phyloP scores from a whole-genome alignment of 2,888 invertebrate species.

The Augiades crinisus region DNA sequence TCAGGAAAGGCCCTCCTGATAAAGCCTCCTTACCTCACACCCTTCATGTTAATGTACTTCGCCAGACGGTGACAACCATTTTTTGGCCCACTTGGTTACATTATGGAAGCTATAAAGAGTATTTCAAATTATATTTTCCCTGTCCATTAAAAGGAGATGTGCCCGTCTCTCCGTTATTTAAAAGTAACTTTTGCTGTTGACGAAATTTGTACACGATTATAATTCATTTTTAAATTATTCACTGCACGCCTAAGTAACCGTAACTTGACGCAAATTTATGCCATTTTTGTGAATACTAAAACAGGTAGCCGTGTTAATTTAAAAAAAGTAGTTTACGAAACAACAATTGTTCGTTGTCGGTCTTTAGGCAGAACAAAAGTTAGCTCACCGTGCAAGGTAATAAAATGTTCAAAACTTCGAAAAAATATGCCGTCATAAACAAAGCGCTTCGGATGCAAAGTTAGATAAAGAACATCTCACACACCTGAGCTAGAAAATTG shows the following conservation, averaged over 20 bases:
- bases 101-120: slow-evolving; percentile 77
- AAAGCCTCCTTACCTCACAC: slow-evolving; percentile 78
- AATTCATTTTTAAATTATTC: slow-evolving; percentile 33
- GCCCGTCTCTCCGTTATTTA: slow-evolving; percentile 57
- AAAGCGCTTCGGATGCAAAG: slow-evolving; percentile 79
- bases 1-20: slow-evolving; percentile 80
- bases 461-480: slow-evolving; percentile 82
- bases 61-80: slow-evolving; percentile 81
- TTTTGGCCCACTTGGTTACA: slow-evolving; percentile 81
- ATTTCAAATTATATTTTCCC: slow-evolving; percentile 79
- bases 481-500: slow-evolving; percentile 82
- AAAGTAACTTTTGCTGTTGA: slow-evolving; percentile 48
- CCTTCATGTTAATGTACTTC: slow-evolving; percentile 79
- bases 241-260: slow-evolving; percentile 35
- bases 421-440: slow-evolving; percentile 78
- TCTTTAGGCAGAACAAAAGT: slow-evolving; percentile 54
- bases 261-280: slow-evolving; percentile 39
- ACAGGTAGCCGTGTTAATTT: slow-evolving; percentile 62
- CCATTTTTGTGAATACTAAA: slow-evolving; percentile 37
- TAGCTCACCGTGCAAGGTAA: slow-evolving; percentile 67
- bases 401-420: slow-evolving; percentile 78
- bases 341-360: slow-evolving; percentile 63
- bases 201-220: slow-evolving; percentile 27
- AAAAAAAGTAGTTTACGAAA: slow-evolving; percentile 57
- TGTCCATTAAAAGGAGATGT: slow-evolving; percentile 77